A percentile compares a stretch with the other conserved stretches of the same genome.
These are phyloP conservation scores for Liodrosophila aerea DNA, from an alignment of 2,888 invertebrate genomes.

Conservation along the genomic window DNA sequence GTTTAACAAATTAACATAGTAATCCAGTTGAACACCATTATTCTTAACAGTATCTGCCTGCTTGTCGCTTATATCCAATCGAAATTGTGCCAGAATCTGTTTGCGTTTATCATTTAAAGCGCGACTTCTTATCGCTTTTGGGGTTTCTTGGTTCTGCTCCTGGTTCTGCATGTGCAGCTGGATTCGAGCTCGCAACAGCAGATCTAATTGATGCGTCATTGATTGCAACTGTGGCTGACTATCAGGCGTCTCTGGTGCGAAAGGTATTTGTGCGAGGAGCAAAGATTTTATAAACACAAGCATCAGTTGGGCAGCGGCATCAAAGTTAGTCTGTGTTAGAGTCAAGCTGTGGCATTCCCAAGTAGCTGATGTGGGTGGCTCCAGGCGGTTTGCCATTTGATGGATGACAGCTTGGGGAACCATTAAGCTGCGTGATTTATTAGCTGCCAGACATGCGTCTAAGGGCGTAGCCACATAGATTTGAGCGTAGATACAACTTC, in stretches of 20 bases:
- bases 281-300: slow-evolving; percentile 30
- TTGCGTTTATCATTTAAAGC: slow-evolving; percentile 71
- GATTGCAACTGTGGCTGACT: slow-evolving; percentile 36
- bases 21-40: slow-evolving; percentile 24
- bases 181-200: slow-evolving; percentile 70
- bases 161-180: slow-evolving; percentile 27
- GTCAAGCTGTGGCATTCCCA: slow-evolving; percentile 65
- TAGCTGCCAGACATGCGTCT: slow-evolving; percentile 51
- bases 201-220: slow-evolving; percentile 63
- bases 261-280: background rate
- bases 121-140: slow-evolving; percentile 44
- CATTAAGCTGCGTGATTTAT: slow-evolving; percentile 48
- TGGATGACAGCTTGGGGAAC: slow-evolving; percentile 63
- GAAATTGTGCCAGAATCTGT: slow-evolving; percentile 60
- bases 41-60: slow-evolving; percentile 4
- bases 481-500: slow-evolving; percentile 66
- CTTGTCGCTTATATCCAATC: slow-evolving; percentile 18
- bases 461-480: slow-evolving; percentile 60
- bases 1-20: slow-evolving; percentile 60
- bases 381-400: slow-evolving; percentile 70
- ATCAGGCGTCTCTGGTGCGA: background rate
- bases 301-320: background rate
- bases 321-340: slow-evolving; percentile 10
- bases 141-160: background rate
- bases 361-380: slow-evolving; percentile 56